These are phyloP conservation scores for Squalus acanthias DNA, from an alignment of 2,797 vertebrate genomes.

Conservation along the genomic window DNA sequence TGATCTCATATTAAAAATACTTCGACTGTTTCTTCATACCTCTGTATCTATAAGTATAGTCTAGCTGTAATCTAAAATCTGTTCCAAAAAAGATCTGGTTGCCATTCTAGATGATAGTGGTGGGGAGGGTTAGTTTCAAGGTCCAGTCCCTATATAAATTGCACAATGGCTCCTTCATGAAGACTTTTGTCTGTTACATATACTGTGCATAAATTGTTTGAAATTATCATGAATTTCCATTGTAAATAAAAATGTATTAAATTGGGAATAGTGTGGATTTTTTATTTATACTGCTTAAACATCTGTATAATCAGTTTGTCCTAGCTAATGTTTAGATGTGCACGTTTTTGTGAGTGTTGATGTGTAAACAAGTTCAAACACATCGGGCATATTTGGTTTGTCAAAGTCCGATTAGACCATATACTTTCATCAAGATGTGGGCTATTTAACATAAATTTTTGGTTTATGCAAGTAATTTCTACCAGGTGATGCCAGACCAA, in stretches of 20 bases:
- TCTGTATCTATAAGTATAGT: constrained; percentile 66
- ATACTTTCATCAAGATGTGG: background rate
- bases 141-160: background rate
- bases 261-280: constrained; percentile 36
- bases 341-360: background rate
- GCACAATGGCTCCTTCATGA: constrained; percentile 4
- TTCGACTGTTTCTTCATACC: constrained; percentile 66
- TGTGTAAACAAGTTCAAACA: constrained; percentile 15
- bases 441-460: background rate
- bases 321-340: background rate
- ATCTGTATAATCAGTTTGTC: constrained; percentile 1
- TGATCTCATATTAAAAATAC: constrained; percentile 76
- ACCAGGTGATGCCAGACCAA: background rate
- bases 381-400: background rate
- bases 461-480: constrained; percentile 17
- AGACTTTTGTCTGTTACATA: constrained; percentile 32
- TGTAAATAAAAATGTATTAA: constrained; percentile 38
- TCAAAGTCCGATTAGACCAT: background rate
- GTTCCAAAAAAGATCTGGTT: constrained; percentile 67
- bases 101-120: constrained; percentile 39
- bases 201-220: constrained; percentile 37
- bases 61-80: constrained; percentile 64
- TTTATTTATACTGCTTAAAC: constrained; percentile 25
- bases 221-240: constrained; percentile 7
- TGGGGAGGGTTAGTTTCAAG: background rate